A percentile compares a stretch with the other conserved stretches of the same genome.
Conservation (phyloP, 2,888 invertebrate genomes). For the Tanypteryx hageni region DNA sequence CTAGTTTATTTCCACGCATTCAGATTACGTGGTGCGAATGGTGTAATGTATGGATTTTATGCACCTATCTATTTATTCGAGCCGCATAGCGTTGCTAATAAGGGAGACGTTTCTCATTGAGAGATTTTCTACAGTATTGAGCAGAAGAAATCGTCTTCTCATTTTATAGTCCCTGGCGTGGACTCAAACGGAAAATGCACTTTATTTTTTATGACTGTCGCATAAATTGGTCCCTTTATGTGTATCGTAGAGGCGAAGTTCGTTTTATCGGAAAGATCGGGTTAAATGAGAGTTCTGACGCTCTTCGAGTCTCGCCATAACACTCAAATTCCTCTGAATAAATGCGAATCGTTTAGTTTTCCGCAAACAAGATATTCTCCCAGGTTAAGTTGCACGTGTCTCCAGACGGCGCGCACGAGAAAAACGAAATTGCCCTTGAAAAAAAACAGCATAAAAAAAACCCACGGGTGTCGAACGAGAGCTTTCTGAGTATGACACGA, state of each 20-base stretch:
- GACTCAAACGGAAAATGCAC: constrained; percentile 19
- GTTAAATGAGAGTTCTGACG: neutral
- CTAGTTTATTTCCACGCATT: neutral
- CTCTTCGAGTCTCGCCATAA: neutral
- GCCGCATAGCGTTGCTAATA: neutral
- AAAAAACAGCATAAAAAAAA: neutral
- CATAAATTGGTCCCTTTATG: neutral
- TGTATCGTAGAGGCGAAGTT: neutral
- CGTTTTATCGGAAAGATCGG: neutral
- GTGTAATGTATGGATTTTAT: neutral
- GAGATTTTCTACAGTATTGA: neutral
- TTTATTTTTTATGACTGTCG: neutral
- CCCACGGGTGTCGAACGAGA: neutral
- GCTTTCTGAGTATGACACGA: neutral
- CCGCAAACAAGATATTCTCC: neutral
- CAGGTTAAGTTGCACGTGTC: neutral
- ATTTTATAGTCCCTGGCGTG: neutral
- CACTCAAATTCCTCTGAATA: neutral
- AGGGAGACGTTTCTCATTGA: neutral
- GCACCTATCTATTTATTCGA: neutral
- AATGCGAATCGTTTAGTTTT: neutral
- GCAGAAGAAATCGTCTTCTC: neutral
- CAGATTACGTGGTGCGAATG: neutral
- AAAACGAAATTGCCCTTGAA: neutral
- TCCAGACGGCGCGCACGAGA: neutral